Evolutionary conservation across 2,888 invertebrate species (phyloP), one percentile per base, ranked within the genome.

Genomic region (Amphiduros pacificus): DNA sequence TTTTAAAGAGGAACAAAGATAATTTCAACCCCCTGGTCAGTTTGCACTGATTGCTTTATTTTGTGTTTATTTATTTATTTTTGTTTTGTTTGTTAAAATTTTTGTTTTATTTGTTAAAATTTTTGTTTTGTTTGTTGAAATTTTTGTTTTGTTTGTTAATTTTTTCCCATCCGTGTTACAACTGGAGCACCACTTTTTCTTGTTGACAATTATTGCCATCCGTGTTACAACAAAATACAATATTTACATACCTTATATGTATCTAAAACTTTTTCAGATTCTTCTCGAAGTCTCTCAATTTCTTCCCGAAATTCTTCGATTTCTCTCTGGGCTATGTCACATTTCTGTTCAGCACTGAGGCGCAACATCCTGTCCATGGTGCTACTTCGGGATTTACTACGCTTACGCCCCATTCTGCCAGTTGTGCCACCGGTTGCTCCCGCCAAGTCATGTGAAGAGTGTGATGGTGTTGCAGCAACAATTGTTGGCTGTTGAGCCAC

Each of bases 241-340:
- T n/a, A n/a, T 44, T 5, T 22, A 20, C 63, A 53, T 65, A 81
- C 82, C 75, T 76, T 79, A 56, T 75, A 79, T 31, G 73, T 77
- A 65, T 81, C 81, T 28, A 82, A 61, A 52, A 80, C 72, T 70
- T 79, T 80, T 58, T 82, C 81, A 48, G 80, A 79, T 24, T 80
- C 79, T 32, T 81, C 80, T 55, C 76, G 75, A 53, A 78, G 62
- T 57, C 73, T 75, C 32, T 76, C 74, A 56, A 79, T 77, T 50
- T 81, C 80, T 54, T 79, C 78, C 60, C 74, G 69, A 4, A 79
- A 68, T 62, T 81, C 81, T 64, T 82, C 82, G 40, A 81, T 78
- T 69, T 82, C 82, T 64, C 78, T 70, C 65, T 80, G 80, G 40
- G 82, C 79, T 60, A 82, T 82, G 59, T 82, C 82, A 73, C 82